These are phyloP conservation scores for Drosophila parthenogenetica DNA, from an alignment of 2,888 invertebrate species.

Conservation along the genomic window DNA sequence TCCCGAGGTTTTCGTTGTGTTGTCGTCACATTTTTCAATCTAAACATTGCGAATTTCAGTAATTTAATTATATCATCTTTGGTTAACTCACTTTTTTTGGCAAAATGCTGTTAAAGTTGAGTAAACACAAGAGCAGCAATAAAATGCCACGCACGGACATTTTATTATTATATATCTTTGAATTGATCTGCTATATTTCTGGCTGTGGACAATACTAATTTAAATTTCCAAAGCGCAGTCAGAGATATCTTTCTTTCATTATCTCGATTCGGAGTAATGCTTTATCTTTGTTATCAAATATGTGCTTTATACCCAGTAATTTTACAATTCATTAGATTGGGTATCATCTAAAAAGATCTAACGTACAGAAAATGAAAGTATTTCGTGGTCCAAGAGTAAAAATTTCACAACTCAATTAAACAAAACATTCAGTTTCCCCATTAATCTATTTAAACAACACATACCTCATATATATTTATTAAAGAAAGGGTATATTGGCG, in stretches of 20 bases:
- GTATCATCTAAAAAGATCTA: background rate
- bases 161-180: slow-evolving; percentile 3
- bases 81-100: slow-evolving; percentile 25
- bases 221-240: slow-evolving; percentile 22
- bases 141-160: slow-evolving; percentile 20
- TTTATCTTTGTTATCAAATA: slow-evolving; percentile 53
- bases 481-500: background rate
- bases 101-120: background rate
- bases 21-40: slow-evolving; percentile 49
- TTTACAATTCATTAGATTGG: background rate
- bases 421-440: too few relatives aligned
- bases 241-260: slow-evolving; percentile 42
- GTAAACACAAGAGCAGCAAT: slow-evolving; percentile 10
- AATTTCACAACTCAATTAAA: too few relatives aligned
- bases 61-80: background rate
- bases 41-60: background rate
- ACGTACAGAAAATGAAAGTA: background rate
- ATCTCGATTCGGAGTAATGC: slow-evolving; percentile 36
- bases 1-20: slow-evolving; percentile 12
- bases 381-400: background rate
- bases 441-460: too few relatives aligned
- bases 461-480: too few relatives aligned
- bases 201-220: slow-evolving; percentile 24
- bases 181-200: slow-evolving; percentile 5
- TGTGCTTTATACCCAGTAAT: slow-evolving; percentile 18